phyloP scores from a whole-genome alignment of 2,888 invertebrate species.

The Nineta flava region DNA sequence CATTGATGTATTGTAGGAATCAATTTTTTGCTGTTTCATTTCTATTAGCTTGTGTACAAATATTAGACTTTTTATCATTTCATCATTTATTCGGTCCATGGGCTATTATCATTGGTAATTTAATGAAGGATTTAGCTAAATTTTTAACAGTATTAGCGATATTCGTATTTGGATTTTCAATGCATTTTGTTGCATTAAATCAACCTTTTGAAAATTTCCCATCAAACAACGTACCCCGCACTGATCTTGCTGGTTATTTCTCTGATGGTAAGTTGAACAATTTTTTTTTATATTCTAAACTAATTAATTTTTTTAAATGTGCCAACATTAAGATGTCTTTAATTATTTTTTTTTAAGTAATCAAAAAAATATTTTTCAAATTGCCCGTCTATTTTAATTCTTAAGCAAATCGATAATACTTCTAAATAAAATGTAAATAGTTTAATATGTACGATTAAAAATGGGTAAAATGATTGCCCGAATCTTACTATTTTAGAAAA shows the following conservation, averaged over 20 bases:
- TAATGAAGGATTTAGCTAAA: slow-evolving; percentile 86
- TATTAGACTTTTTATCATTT: slow-evolving; percentile 93
- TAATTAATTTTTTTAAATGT: background rate
- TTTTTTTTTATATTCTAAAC: background rate
- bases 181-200: slow-evolving; percentile 91
- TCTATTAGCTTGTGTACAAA: slow-evolving; percentile 91
- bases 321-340: background rate
- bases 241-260: slow-evolving; percentile 35
- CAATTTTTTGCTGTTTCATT: slow-evolving; percentile 93
- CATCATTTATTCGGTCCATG: slow-evolving; percentile 99
- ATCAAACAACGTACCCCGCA: slow-evolving; percentile 16
- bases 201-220: slow-evolving; percentile 67
- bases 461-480: too few species aligned
- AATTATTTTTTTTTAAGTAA: background rate
- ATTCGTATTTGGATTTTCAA: slow-evolving; percentile 97
- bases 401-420: too few species aligned
- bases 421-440: too few species aligned
- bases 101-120: slow-evolving; percentile 97
- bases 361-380: too few species aligned
- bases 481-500: too few species aligned
- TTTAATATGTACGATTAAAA: too few species aligned
- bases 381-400: too few species aligned
- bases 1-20: slow-evolving; percentile 86
- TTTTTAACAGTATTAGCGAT: slow-evolving; percentile 95
- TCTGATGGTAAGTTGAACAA: slow-evolving; percentile 52